Evolutionary conservation across 2,888 invertebrate genomes (phyloP).

Genomic region (Caenorhabditis becei): DNA sequence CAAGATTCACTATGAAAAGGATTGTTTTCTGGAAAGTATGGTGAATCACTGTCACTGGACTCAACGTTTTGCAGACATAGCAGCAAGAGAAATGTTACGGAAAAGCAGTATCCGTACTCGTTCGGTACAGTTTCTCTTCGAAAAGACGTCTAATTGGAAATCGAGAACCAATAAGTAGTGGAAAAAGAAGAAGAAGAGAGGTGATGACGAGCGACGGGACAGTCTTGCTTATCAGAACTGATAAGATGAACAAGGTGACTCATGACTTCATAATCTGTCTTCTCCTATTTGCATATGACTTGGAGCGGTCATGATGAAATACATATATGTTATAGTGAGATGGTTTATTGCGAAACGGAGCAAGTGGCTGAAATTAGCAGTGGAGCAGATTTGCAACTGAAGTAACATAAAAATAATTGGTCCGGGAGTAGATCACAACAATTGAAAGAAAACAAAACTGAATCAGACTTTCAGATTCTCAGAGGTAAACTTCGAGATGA

Average conservation of each 20-base stretch:
- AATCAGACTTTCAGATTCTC: slow-evolving; percentile 47
- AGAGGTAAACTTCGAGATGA: slow-evolving; percentile 53
- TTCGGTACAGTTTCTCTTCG: too few species aligned
- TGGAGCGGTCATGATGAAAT: slow-evolving; percentile 27
- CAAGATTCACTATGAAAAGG: too few species aligned
- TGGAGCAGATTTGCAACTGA: too few species aligned
- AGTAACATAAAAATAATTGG: background rate
- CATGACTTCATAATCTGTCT: background rate
- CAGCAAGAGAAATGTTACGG: too few species aligned
- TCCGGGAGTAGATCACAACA: slow-evolving; percentile 2
- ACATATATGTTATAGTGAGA: slow-evolving; percentile 10
- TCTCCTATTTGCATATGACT: slow-evolving; percentile 31
- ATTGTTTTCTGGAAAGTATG: too few species aligned
- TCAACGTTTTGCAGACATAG: too few species aligned
- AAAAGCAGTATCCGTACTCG: too few species aligned
- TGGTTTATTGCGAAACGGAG: slow-evolving; percentile 19
- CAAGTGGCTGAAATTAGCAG: background rate
- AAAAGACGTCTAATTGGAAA: too few species aligned
- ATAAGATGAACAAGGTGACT: background rate
- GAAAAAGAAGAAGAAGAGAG: background rate
- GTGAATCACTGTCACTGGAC: too few species aligned
- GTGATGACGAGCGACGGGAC: background rate
- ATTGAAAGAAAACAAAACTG: background rate
- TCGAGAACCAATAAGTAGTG: background rate
- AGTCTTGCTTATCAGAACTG: background rate